Conservation (phyloP, 2,888 invertebrate species). For the Scelioninae gen. 2 region DNA sequence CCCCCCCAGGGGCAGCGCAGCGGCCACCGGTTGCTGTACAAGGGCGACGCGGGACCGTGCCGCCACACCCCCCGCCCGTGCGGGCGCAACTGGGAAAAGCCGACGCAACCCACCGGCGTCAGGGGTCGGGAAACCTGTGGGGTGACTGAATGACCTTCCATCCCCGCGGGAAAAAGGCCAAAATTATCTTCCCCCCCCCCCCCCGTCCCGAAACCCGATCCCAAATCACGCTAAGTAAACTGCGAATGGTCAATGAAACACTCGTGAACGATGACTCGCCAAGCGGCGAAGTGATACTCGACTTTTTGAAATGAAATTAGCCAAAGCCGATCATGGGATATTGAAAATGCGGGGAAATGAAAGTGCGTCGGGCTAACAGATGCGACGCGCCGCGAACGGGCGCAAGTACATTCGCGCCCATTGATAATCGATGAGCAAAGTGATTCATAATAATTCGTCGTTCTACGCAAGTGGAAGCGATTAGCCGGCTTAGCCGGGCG, state of each 20-base stretch:
- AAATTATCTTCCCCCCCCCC: slow-evolving; percentile 11
- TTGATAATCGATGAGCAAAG: slow-evolving; percentile 67
- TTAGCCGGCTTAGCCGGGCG: slow-evolving; percentile 70
- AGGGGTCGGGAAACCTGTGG: too few relatives aligned
- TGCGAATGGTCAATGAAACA: slow-evolving; percentile 12
- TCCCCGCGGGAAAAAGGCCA: background rate
- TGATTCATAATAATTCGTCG: slow-evolving; percentile 73
- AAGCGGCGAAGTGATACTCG: slow-evolving; percentile 13
- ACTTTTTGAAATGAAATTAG: slow-evolving; percentile 38
- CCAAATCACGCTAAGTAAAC: slow-evolving; percentile 18
- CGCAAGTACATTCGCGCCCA: slow-evolving; percentile 23
- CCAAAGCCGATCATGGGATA: slow-evolving; percentile 21
- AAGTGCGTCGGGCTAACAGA: slow-evolving; percentile 38
- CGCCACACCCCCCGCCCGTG: too few relatives aligned
- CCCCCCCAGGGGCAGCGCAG: too few relatives aligned
- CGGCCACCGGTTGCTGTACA: too few relatives aligned
- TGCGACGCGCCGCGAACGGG: slow-evolving; percentile 7
- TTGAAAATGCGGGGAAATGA: slow-evolving; percentile 34
- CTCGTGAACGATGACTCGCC: slow-evolving; percentile 13
- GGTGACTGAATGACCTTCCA: too few relatives aligned
- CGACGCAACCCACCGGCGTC: too few relatives aligned
- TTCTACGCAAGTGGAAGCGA: slow-evolving; percentile 71
- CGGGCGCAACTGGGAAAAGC: too few relatives aligned
- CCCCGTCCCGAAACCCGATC: background rate
- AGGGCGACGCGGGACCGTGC: too few relatives aligned